Evolutionary conservation across 2,888 invertebrate species (phyloP).

Genomic region (Nineta flava): DNA sequence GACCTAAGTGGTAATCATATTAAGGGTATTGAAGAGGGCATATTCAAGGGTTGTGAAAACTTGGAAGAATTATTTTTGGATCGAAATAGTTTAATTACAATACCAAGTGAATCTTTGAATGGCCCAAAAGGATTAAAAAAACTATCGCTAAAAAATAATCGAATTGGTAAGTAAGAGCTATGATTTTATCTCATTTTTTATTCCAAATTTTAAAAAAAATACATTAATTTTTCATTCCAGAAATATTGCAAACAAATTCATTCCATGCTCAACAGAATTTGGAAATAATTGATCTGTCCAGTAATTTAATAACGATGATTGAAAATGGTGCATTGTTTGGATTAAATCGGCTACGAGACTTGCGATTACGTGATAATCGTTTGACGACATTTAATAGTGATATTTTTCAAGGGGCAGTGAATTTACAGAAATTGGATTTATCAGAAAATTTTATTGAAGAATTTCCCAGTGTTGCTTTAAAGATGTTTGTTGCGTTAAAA

Average conservation of each 20-base stretch:
- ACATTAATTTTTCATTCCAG: conserved; percentile 2
- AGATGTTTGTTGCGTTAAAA: conserved; percentile 49
- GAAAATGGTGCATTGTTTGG: conserved; percentile 62
- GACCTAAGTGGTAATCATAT: conserved; percentile 71
- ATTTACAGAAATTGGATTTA: conserved; percentile 64
- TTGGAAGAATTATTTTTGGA: conserved; percentile 61
- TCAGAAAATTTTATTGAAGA: conserved; percentile 74
- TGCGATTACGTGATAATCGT: conserved; percentile 64
- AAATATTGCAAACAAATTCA: conserved; percentile 30
- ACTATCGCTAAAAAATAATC: conserved; percentile 60
- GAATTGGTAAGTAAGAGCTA: conserved; percentile 55
- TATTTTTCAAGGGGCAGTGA: conserved; percentile 60
- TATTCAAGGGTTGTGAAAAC: conserved; percentile 66
- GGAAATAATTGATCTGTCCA: conserved; percentile 61
- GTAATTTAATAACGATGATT: conserved; percentile 57
- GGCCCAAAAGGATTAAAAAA: conserved; percentile 59
- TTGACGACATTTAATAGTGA: conserved; percentile 70
- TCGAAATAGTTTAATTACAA: conserved; percentile 56
- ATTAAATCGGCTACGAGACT: conserved; percentile 44
- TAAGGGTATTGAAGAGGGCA: conserved; percentile 69
- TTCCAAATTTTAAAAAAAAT: neutral
- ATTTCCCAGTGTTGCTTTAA: conserved; percentile 63
- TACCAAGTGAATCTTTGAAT: conserved; percentile 67
- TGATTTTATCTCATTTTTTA: neutral
- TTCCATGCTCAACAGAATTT: conserved; percentile 54